Conservation (phyloP, 2,797 vertebrate genomes). For the Balearica regulorum region DNA sequence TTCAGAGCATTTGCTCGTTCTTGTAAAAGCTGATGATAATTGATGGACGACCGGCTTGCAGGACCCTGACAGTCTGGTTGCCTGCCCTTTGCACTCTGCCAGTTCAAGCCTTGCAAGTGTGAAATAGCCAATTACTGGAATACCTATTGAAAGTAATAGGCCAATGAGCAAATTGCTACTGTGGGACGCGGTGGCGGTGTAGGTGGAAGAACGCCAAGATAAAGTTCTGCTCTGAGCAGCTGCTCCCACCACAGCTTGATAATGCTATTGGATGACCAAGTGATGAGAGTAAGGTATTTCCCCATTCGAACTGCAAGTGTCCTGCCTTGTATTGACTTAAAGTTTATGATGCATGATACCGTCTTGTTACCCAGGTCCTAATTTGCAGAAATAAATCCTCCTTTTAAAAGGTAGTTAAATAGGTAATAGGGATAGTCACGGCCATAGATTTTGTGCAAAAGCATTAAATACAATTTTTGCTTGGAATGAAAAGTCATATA, state of each 20-base stretch:
- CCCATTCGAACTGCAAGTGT: conserved; percentile 75
- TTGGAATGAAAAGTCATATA: conserved; percentile 86
- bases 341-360: conserved; percentile 94
- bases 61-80: conserved; percentile 89
- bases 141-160: conserved; percentile 89
- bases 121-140: conserved; percentile 98
- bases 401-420: conserved; percentile 95
- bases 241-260: conserved; percentile 71
- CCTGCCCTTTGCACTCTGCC: conserved; percentile 93
- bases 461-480: conserved; percentile 89
- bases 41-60: conserved; percentile 87
- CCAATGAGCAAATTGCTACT: conserved; percentile 93
- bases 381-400: conserved; percentile 93
- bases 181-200: conserved; percentile 75
- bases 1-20: conserved; percentile 78
- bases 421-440: conserved; percentile 87
- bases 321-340: conserved; percentile 90
- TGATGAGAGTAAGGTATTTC: conserved; percentile 75
- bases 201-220: conserved; percentile 81
- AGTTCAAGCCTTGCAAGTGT: conserved; percentile 94
- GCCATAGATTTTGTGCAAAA: conserved; percentile 86
- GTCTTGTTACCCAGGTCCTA: conserved; percentile 87
- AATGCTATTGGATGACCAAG: conserved; percentile 69
- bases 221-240: conserved; percentile 85
- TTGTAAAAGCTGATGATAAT: conserved; percentile 90